Evolutionary conservation across 2,888 invertebrate species (phyloP).

Genomic region (Melinopterus prodromus): DNA sequence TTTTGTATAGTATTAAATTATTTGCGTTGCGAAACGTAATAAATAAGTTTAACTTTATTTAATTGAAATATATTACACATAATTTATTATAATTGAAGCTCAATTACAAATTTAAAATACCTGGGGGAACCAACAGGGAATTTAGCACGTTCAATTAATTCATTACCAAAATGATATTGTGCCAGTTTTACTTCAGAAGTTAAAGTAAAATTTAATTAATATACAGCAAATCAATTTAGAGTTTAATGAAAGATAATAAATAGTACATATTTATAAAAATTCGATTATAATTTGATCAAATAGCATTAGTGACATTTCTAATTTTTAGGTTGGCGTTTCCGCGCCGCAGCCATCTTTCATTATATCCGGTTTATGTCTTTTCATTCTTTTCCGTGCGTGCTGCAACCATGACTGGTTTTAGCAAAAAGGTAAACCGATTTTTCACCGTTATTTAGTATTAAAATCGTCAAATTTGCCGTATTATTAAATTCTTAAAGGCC

Average conservation of each 20-base stretch:
- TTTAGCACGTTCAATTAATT: too few relatives aligned
- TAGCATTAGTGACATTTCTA: constrained; percentile 1
- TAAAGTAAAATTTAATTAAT: not conserved
- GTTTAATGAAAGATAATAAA: not conserved
- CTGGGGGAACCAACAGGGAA: too few relatives aligned
- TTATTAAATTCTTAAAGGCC: not conserved
- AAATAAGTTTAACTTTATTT: too few relatives aligned
- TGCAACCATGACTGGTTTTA: constrained; percentile 84
- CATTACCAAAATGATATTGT: too few relatives aligned
- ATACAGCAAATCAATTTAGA: not conserved
- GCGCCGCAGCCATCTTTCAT: constrained; percentile 33
- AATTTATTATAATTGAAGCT: too few relatives aligned
- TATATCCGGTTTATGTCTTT: constrained; percentile 62
- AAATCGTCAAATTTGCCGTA: not conserved
- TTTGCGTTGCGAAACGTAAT: too few relatives aligned
- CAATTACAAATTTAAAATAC: too few relatives aligned
- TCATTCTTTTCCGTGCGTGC: constrained; percentile 76
- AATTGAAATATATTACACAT: too few relatives aligned
- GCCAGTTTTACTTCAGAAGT: not conserved
- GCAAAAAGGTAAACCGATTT: constrained; percentile 70
- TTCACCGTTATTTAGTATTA: constrained; percentile 4
- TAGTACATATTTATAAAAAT: not conserved
- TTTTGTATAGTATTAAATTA: too few relatives aligned
- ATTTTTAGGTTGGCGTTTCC: constrained; percentile 24
- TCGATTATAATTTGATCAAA: not conserved